A percentile compares a stretch with the other conserved stretches of the same genome.
Conservation (phyloP, 2,888 invertebrate genomes). For the Eulithis testata region DNA sequence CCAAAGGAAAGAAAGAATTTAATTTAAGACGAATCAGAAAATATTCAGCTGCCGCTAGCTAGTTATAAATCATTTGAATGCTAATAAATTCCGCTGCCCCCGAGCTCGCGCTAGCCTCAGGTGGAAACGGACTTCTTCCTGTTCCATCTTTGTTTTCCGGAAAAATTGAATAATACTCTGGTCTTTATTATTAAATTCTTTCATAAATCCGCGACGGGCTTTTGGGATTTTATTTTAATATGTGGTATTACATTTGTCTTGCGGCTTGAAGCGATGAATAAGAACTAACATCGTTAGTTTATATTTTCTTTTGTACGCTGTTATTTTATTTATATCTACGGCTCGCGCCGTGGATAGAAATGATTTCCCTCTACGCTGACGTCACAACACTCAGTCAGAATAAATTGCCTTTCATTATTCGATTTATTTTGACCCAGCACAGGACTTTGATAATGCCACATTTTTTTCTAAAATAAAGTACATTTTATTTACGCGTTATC, state of each 20-base stretch:
- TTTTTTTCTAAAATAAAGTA: no score
- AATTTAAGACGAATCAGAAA: constrained; percentile 84
- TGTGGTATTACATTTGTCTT: constrained; percentile 78
- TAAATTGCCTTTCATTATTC: no score
- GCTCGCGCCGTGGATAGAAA: not conserved
- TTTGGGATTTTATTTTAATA: constrained; percentile 77
- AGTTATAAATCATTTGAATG: constrained; percentile 85
- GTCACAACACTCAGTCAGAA: not conserved
- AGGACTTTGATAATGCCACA: no score
- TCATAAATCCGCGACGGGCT: constrained; percentile 75
- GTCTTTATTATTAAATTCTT: constrained; percentile 81
- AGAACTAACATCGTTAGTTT: constrained; percentile 49
- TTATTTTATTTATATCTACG: no score
- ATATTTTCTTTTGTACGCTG: constrained; percentile 49
- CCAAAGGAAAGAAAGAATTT: constrained; percentile 84
- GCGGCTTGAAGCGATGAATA: constrained; percentile 54
- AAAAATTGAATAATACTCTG: constrained; percentile 80
- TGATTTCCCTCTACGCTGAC: constrained; percentile 1
- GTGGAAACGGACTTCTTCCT: constrained; percentile 77
- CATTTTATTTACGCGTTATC: no score
- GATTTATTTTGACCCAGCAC: no score
- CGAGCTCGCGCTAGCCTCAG: constrained; percentile 60
- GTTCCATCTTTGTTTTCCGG: constrained; percentile 77
- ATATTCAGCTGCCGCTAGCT: constrained; percentile 82
- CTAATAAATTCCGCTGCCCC: constrained; percentile 82